A percentile compares a stretch with the other conserved stretches of the same genome.
These are phyloP conservation scores for Actinostola sp. DNA, from an alignment of 92 coral and sea anemone genomes.

Conservation along the genomic window DNA sequence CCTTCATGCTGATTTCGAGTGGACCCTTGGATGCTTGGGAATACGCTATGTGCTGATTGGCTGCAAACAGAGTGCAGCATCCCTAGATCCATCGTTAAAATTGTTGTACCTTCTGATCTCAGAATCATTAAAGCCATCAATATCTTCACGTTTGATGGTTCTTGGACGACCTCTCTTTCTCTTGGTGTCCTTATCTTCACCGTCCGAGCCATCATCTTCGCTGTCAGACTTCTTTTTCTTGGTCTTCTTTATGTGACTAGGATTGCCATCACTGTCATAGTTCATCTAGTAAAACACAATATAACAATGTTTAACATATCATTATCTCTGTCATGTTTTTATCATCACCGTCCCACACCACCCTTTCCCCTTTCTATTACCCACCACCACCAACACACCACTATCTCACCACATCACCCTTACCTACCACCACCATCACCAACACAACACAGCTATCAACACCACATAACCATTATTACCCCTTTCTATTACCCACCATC, in stretches of 20 bases:
- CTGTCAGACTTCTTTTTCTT: slow-evolving; percentile 78
- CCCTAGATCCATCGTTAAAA: background rate
- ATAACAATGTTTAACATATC: background rate
- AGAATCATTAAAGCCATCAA: slow-evolving; percentile 92
- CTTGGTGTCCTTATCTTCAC: slow-evolving; percentile 78
- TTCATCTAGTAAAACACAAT: slow-evolving; percentile 72
- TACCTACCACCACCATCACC: too few species aligned
- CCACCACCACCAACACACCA: too few species aligned
- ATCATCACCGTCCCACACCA: too few species aligned
- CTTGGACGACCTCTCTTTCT: slow-evolving; percentile 97
- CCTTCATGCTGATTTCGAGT: too few species aligned
- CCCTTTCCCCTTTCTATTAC: too few species aligned
- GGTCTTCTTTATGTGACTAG: slow-evolving; percentile 39
- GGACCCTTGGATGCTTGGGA: too few species aligned
- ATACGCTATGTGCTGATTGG: too few species aligned
- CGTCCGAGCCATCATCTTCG: slow-evolving; percentile 85
- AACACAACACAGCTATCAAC: too few species aligned
- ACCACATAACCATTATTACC: too few species aligned
- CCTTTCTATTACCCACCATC: too few species aligned
- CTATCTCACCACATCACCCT: too few species aligned
- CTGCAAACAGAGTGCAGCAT: too few species aligned
- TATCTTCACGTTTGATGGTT: slow-evolving; percentile 94
- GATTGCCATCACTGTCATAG: slow-evolving; percentile 86
- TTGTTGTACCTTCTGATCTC: slow-evolving; percentile 88
- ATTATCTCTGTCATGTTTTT: background rate